phyloP scores from a whole-genome alignment of 2,113 vertebrate genomes.

The Podocnemis expansa region DNA sequence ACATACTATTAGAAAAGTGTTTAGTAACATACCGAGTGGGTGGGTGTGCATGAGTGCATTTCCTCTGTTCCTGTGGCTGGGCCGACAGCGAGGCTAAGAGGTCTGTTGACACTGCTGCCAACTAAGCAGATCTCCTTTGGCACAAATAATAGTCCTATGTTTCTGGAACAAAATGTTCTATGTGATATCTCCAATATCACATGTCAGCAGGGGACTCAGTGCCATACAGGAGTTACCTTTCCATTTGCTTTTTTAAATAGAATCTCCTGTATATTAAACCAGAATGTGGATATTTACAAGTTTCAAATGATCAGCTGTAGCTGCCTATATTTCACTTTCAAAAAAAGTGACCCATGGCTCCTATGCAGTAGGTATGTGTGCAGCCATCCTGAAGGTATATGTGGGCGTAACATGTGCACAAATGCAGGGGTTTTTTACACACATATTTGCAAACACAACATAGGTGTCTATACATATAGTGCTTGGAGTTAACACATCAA shows the following conservation, averaged over 20 bases:
- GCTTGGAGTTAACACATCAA: background rate
- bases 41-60: background rate
- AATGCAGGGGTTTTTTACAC: background rate
- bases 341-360: background rate
- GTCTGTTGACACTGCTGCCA: background rate
- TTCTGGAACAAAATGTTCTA: background rate
- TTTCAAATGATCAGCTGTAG: background rate
- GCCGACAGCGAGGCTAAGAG: background rate
- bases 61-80: background rate
- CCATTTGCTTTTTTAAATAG: background rate
- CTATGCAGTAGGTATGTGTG: background rate
- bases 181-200: background rate
- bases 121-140: background rate
- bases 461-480: background rate
- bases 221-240: background rate
- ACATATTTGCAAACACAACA: background rate
- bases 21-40: background rate
- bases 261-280: background rate
- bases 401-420: background rate
- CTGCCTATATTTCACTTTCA: background rate
- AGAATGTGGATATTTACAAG: background rate
- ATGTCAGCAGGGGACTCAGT: background rate
- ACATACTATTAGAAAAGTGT: background rate
- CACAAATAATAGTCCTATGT: rapidly evolving
- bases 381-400: background rate